phyloP scores from a whole-genome alignment of 2,888 invertebrate genomes.

The Chrysolina haemoptera region DNA sequence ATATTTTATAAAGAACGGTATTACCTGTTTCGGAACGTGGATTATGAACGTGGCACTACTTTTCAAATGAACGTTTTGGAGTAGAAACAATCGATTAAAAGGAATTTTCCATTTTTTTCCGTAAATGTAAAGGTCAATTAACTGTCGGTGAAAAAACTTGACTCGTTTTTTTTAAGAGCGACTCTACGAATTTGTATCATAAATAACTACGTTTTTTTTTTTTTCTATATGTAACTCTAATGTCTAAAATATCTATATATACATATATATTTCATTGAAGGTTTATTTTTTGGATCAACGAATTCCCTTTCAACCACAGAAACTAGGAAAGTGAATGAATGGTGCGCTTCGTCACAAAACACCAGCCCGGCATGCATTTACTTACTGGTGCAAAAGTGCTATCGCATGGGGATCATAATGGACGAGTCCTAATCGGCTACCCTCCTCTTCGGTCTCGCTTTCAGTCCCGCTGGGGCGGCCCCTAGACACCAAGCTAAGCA shows the following conservation, averaged over 20 bases:
- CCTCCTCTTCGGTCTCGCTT: conserved; percentile 84
- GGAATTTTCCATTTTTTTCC: too few relatives aligned
- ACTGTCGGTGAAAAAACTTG: not conserved
- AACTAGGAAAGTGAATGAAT: conserved; percentile 4
- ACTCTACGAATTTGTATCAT: too few relatives aligned
- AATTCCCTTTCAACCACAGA: not conserved
- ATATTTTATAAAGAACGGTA: too few relatives aligned
- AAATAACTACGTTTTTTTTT: too few relatives aligned
- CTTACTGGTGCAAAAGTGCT: conserved; percentile 73
- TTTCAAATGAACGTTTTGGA: too few relatives aligned
- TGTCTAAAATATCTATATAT: too few relatives aligned
- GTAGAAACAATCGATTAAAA: too few relatives aligned
- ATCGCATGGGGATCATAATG: conserved; percentile 67
- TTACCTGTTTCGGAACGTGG: too few relatives aligned
- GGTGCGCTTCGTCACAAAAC: conserved; percentile 5
- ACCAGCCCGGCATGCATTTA: conserved; percentile 54
- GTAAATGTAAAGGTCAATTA: too few relatives aligned
- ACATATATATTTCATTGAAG: not conserved
- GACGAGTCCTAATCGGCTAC: conserved; percentile 69
- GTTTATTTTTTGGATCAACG: not conserved
- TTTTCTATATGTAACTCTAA: too few relatives aligned
- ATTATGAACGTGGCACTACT: too few relatives aligned
- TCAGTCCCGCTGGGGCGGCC: conserved; percentile 78
- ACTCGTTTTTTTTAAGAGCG: too few relatives aligned
- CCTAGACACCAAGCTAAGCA: conserved; percentile 72